Base-by-base conservation (phyloP, 2,888 invertebrate genomes). In the Drosophila fungiperda region DNA sequence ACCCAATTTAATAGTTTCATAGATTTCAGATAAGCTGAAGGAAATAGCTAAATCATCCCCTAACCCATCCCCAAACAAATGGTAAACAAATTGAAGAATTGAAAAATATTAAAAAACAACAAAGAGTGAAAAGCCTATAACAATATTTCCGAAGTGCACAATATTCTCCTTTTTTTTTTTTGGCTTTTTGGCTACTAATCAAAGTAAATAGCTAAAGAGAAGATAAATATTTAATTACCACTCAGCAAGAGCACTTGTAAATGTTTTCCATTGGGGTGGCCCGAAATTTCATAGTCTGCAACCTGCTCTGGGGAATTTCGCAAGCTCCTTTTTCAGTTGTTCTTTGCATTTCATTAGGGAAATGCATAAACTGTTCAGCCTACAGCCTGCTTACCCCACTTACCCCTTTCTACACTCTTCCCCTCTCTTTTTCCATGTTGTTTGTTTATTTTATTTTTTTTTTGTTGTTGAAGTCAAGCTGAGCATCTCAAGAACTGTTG, bases 291-390 rank as follows among this genome's bases (percentile, higher is more conserved):
- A 61, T 60, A 59, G 55, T 63, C 52, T 48, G 60, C 65, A 60
- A 61, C 59, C 69, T 17, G 70, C 61, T 53, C 63, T 78, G 53
- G 53, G 58, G 61, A 29, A 55, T 64, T 55, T 53, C 20, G 45
- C 15, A 66, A 68, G 77, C 66, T 73, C 53, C 65, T 57, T 57
- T 63, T 63, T 63, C 35, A 26, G 54, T 67, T 48, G 65, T 67
- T 82, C 89, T 88, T 82, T 82, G 73, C 82, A 85, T 88, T 82
- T 82, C 89, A 82, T 82, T 82, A 82, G 68, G 66, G 64, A 82
- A 82, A 76, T 82, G 86, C 76, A 85, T 82, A 82, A 82, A 62
- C 81, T 69, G 59, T 66, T 58, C 58, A 35, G 60, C 20, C 33
- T 49, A 29, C 7, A 40, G 17, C 12, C 23, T 20, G 9, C 17